Conservation (phyloP, 2,888 invertebrate species). For the Sericinus montela region DNA sequence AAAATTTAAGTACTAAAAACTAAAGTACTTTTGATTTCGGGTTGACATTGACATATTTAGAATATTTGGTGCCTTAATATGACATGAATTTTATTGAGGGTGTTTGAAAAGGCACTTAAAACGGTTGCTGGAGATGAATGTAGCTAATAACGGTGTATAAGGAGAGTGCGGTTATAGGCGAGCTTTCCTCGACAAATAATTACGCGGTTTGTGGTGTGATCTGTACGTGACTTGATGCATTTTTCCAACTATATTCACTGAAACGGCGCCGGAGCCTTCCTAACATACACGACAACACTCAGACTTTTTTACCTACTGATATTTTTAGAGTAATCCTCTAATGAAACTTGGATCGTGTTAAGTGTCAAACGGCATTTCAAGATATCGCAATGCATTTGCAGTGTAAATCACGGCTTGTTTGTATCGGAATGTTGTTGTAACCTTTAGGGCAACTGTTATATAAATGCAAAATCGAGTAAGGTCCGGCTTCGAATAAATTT, state of each 20-base stretch:
- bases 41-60: too few relatives aligned
- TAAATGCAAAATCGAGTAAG: conserved; percentile 5
- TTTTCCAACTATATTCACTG: conserved; percentile 14
- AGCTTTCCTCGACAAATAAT: conserved; percentile 52
- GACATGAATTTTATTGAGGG: too few relatives aligned
- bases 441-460: conserved; percentile 24
- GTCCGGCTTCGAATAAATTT: too few relatives aligned
- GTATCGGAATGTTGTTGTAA: conserved; percentile 21
- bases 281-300: conserved; percentile 54
- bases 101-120: too few relatives aligned
- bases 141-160: conserved; percentile 52
- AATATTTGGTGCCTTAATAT: too few relatives aligned
- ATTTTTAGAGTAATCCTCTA: conserved; percentile 59
- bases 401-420: conserved; percentile 20
- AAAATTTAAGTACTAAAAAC: too few relatives aligned
- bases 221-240: conserved; percentile 46
- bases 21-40: too few relatives aligned
- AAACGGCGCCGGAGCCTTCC: conserved; percentile 46
- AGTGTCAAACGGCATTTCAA: conserved; percentile 49
- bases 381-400: conserved; percentile 33
- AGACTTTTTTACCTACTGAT: too few relatives aligned
- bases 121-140: neutral
- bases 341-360: conserved; percentile 46
- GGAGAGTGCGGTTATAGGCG: conserved; percentile 50
- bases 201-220: conserved; percentile 48